These are phyloP conservation scores for Decapterus maruadsi DNA, from an alignment of 2,797 vertebrate genomes.

Conservation along the genomic window DNA sequence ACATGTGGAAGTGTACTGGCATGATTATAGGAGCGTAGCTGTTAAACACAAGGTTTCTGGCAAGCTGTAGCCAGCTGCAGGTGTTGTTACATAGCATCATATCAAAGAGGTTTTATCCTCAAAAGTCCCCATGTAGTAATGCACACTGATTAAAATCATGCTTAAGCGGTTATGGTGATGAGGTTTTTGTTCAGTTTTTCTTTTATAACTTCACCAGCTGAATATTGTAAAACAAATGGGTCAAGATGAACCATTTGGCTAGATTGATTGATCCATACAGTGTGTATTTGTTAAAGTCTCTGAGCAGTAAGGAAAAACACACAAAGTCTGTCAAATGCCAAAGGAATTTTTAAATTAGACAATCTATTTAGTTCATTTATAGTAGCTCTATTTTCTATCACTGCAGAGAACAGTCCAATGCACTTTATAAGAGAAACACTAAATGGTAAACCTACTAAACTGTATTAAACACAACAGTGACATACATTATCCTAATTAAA, in stretches of 20 bases:
- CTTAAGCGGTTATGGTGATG: neutral
- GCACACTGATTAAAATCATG: conserved; percentile 21
- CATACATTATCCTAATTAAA: neutral
- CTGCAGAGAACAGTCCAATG: neutral
- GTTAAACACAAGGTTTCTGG: conserved; percentile 47
- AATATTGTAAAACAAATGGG: conserved; percentile 8
- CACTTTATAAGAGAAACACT: neutral
- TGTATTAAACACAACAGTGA: neutral
- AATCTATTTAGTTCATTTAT: too few relatives aligned
- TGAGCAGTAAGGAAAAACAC: too few relatives aligned
- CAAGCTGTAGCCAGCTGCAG: conserved; percentile 40
- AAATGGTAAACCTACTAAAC: neutral
- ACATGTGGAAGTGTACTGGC: conserved; percentile 35
- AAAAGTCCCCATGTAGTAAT: conserved; percentile 22
- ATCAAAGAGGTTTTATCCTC: conserved; percentile 14
- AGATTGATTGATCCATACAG: neutral
- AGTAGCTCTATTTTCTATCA: neutral
- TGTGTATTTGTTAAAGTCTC: too few relatives aligned
- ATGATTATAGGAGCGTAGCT: conserved; percentile 27
- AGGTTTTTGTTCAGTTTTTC: neutral
- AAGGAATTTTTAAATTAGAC: too few relatives aligned
- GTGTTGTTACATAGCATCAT: conserved; percentile 50
- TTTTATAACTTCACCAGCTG: conserved; percentile 6
- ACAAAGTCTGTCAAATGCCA: too few relatives aligned
- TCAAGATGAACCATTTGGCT: neutral